Conservation (phyloP, 2,888 invertebrate genomes). For the Lasioglossum calceatum region DNA sequence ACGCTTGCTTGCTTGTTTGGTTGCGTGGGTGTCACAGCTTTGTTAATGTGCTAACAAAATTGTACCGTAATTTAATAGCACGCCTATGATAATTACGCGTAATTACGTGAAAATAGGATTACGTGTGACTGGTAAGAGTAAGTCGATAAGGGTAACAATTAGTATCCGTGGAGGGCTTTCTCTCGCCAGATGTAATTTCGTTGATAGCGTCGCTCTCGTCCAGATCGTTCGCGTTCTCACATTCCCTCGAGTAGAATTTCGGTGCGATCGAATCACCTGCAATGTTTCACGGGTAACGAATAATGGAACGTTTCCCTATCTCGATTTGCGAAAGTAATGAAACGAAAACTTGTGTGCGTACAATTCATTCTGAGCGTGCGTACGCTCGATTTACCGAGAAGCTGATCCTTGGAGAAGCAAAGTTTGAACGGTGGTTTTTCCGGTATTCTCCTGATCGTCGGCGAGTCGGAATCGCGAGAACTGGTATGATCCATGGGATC, state of each 20-base stretch:
- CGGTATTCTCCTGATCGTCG: conserved; percentile 48
- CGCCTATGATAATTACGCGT: not conserved
- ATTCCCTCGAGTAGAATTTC: conserved; percentile 77
- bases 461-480: conserved; percentile 24
- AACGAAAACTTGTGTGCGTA: conserved; percentile 35
- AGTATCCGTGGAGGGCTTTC: conserved; percentile 63
- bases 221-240: conserved; percentile 51
- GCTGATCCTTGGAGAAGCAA: conserved; percentile 76
- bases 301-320: not conserved
- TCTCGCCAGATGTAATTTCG: conserved; percentile 63
- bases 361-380: conserved; percentile 71
- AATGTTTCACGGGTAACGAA: conserved; percentile 11
- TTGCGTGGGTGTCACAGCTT: not conserved
- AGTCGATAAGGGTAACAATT: conserved; percentile 69
- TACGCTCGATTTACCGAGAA: conserved; percentile 75
- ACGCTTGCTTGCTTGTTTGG: not conserved
- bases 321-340: not conserved
- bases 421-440: conserved; percentile 79
- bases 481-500: conserved; percentile 24
- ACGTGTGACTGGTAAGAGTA: conserved; percentile 77
- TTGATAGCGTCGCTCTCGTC: conserved; percentile 63
- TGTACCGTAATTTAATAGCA: not conserved
- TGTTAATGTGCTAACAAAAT: not conserved
- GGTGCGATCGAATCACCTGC: conserved; percentile 76
- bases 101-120: conserved; percentile 39